A percentile compares a stretch with the other conserved stretches of the same genome.
Evolutionary conservation across 2,888 invertebrate species (phyloP).

Genomic region (Cordilura impudica): DNA sequence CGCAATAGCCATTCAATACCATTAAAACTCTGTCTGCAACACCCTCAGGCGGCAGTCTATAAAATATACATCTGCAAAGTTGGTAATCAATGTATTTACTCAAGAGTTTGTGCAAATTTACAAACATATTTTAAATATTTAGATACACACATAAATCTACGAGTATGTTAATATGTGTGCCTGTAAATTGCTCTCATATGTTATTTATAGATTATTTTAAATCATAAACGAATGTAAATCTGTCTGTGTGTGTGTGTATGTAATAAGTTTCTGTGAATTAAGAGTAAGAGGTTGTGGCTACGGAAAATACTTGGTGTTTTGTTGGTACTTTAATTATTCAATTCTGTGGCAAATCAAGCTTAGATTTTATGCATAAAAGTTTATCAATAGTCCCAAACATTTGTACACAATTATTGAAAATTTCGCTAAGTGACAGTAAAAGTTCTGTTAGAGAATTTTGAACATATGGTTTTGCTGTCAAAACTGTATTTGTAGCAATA

Average conservation of each 20-base stretch:
- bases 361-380: not conserved
- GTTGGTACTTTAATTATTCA: conserved; percentile 17
- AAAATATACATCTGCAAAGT: not conserved
- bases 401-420: too few species aligned
- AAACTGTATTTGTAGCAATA: too few species aligned
- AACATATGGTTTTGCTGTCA: too few species aligned
- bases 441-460: too few species aligned
- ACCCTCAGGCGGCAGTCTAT: too few species aligned
- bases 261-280: not conserved
- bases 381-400: not conserved
- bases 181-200: not conserved
- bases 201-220: not conserved
- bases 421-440: too few species aligned
- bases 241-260: not conserved
- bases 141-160: not conserved
- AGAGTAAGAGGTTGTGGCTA: not conserved
- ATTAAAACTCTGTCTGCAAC: too few species aligned
- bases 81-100: conserved; percentile 12
- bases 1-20: too few species aligned
- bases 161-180: not conserved
- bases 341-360: conserved; percentile 11
- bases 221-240: not conserved
- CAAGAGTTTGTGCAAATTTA: not conserved
- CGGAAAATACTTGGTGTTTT: not conserved
- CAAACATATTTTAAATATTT: not conserved